Percentiles rank a stretch among this genome's conserved stretches.
Conservation (phyloP, 2,797 vertebrate genomes). For the Percopsis omiscomaycus region DNA sequence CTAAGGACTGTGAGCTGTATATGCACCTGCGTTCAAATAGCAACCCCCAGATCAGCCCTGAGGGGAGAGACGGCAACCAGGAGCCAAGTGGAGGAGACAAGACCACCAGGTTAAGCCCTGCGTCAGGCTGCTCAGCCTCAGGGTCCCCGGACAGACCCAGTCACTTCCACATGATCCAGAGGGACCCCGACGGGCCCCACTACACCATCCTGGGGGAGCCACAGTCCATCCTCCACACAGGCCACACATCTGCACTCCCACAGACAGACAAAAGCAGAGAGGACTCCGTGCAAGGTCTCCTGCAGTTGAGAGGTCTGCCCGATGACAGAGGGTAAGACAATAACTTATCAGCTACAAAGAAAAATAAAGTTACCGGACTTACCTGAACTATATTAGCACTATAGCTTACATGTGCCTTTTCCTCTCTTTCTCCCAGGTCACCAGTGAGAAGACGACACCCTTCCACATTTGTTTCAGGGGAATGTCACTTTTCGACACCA, state of each 20-base stretch:
- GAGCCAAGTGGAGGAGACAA: constrained; percentile 71
- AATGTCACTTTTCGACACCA: constrained; percentile 32
- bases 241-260: constrained; percentile 46
- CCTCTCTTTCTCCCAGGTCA: constrained; percentile 48
- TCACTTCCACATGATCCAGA: constrained; percentile 84
- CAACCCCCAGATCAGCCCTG: constrained; percentile 52
- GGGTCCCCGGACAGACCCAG: constrained; percentile 92
- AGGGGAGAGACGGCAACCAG: constrained; percentile 49
- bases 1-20: constrained; percentile 76
- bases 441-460: constrained; percentile 26
- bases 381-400: not conserved
- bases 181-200: constrained; percentile 58
- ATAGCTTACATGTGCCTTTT: not conserved
- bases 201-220: constrained; percentile 30
- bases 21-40: constrained; percentile 59
- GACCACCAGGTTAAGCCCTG: constrained; percentile 87
- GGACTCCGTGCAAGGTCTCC: constrained; percentile 55
- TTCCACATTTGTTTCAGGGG: constrained; percentile 15
- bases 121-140: constrained; percentile 86
- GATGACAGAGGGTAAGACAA: constrained; percentile 59
- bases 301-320: constrained; percentile 40
- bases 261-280: constrained; percentile 56
- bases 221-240: constrained; percentile 26
- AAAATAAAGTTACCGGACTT: not conserved
- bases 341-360: not conserved